These are phyloP conservation scores for Hemithea aestivaria DNA, from an alignment of 2,888 invertebrate species.

Conservation along the genomic window DNA sequence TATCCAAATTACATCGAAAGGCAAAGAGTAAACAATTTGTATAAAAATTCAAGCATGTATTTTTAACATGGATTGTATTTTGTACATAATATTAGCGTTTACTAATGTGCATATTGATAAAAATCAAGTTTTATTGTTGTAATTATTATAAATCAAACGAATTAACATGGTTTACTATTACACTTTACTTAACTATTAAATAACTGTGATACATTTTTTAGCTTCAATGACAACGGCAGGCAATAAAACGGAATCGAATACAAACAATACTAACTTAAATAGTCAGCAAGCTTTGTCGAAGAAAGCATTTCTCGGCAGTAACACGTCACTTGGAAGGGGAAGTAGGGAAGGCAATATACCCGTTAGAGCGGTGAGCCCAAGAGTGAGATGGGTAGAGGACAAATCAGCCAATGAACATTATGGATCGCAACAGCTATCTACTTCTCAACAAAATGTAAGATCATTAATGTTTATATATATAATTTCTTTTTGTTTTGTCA, in stretches of 20 bases:
- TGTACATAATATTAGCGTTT: conserved; percentile 38
- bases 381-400: conserved; percentile 73
- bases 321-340: conserved; percentile 68
- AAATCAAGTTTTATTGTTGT: conserved; percentile 55
- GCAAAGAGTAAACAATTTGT: conserved; percentile 55
- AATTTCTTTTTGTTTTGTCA: too few species aligned
- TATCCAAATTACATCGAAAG: conserved; percentile 11
- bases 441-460: conserved; percentile 72
- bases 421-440: conserved; percentile 60
- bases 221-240: conserved; percentile 85
- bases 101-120: conserved; percentile 40
- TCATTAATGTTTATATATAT: background rate
- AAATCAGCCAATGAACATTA: conserved; percentile 62
- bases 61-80: conserved; percentile 44
- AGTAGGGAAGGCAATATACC: conserved; percentile 72
- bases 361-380: conserved; percentile 73
- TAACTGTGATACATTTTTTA: conserved; percentile 53
- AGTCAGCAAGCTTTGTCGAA: conserved; percentile 69
- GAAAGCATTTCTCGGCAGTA: conserved; percentile 75
- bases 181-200: background rate
- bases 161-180: background rate
- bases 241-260: conserved; percentile 77
- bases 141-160: too few species aligned
- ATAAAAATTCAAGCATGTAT: conserved; percentile 53
- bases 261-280: conserved; percentile 58